These are phyloP conservation scores for Sapajus apella DNA, from an alignment of 2,113 vertebrate species.

Conservation along the genomic window DNA sequence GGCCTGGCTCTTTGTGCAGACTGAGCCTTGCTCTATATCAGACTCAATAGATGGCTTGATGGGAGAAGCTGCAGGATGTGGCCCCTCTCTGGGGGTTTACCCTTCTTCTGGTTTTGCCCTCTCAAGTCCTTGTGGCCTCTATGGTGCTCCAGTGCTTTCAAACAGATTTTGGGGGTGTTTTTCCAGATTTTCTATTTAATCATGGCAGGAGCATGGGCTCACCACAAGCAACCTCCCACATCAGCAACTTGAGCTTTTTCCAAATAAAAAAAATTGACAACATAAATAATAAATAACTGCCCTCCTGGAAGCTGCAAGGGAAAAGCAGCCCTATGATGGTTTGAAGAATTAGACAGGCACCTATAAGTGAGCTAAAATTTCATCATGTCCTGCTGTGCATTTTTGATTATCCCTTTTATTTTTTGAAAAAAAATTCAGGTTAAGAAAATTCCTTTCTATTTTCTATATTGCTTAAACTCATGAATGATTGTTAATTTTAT, in stretches of 20 bases:
- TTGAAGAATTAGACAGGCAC: too few relatives aligned
- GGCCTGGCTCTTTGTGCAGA: accelerated
- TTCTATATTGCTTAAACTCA: background rate
- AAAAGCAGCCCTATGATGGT: too few relatives aligned
- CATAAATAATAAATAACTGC: too few relatives aligned
- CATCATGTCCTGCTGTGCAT: too few relatives aligned
- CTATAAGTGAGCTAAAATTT: too few relatives aligned
- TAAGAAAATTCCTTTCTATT: background rate
- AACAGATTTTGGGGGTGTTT: background rate
- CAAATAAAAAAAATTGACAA: too few relatives aligned
- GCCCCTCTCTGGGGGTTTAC: accelerated
- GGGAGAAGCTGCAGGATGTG: accelerated
- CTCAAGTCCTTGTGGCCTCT: background rate
- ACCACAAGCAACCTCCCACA: too few relatives aligned
- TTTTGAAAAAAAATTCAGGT: background rate
- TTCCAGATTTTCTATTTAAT: background rate
- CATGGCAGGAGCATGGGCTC: background rate
- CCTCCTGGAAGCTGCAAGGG: too few relatives aligned
- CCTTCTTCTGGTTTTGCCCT: accelerated
- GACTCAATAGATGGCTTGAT: accelerated
- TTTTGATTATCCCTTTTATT: background rate
- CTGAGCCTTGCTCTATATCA: background rate
- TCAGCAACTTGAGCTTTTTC: too few relatives aligned
- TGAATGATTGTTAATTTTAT: background rate
- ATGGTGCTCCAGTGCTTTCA: background rate